Percentiles rank a stretch among this genome's conserved stretches.
These are phyloP conservation scores for Tyria jacobaeae DNA, from an alignment of 2,888 invertebrate species.

Conservation along the genomic window DNA sequence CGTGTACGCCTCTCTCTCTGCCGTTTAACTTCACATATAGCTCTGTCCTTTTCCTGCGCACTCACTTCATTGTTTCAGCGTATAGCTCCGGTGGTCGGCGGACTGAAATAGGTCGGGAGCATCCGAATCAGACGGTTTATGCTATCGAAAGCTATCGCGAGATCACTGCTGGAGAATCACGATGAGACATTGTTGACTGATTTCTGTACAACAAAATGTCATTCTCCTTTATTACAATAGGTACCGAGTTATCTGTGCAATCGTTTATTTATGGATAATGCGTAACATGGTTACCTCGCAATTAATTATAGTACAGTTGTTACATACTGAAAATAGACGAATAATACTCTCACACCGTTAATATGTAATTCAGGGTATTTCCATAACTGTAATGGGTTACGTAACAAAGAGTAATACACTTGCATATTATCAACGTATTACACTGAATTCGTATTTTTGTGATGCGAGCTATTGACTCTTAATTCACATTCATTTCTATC, in stretches of 20 bases:
- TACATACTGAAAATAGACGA: constrained; percentile 65
- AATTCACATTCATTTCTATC: neutral
- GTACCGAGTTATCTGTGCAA: constrained; percentile 47
- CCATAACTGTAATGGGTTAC: constrained; percentile 70
- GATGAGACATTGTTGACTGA: constrained; percentile 59
- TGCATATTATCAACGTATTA: constrained; percentile 50
- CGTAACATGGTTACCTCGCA: constrained; percentile 42
- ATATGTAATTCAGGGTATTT: constrained; percentile 59
- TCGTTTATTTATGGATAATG: constrained; percentile 47
- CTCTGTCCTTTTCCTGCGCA: constrained; percentile 76
- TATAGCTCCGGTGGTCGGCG: constrained; percentile 77
- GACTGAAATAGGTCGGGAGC: constrained; percentile 85
- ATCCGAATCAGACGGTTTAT: constrained; percentile 81
- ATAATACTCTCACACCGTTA: constrained; percentile 62
- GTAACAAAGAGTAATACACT: constrained; percentile 65
- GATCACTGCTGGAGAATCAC: constrained; percentile 80
- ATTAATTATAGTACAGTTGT: constrained; percentile 61
- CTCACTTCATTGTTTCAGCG: constrained; percentile 83
- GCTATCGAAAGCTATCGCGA: constrained; percentile 81
- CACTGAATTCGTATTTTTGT: constrained; percentile 53
- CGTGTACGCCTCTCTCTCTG: constrained; percentile 72
- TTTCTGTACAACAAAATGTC: constrained; percentile 51
- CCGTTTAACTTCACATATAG: constrained; percentile 67
- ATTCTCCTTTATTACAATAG: constrained; percentile 46
- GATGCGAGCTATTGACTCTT: constrained; percentile 22